Conservation (phyloP, 2,797 vertebrate species). For the Salarias fasciatus region DNA sequence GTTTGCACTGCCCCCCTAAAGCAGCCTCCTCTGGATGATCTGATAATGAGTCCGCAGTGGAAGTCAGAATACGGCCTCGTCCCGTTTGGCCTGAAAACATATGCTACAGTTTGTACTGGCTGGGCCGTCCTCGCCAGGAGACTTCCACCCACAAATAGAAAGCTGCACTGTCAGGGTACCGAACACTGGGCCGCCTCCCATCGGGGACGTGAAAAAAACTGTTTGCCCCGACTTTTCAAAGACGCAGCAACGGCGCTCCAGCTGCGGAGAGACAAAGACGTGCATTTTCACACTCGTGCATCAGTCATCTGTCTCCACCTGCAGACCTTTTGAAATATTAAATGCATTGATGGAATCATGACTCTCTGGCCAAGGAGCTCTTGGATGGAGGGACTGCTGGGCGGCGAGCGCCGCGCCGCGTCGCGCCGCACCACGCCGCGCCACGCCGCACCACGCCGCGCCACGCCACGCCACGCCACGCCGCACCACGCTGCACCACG, state of each 20-base stretch:
- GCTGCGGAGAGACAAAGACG: neutral
- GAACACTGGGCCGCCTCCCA: constrained; percentile 21
- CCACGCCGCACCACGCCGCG: no score
- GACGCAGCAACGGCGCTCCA: neutral
- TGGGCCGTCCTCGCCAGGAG: constrained; percentile 18
- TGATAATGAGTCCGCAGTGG: constrained; percentile 33
- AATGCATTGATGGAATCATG: constrained; percentile 2
- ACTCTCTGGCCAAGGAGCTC: constrained; percentile 58
- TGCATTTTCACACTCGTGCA: neutral
- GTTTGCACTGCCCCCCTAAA: neutral
- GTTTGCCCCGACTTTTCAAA: constrained; percentile 18
- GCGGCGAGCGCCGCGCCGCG: constrained; percentile 41
- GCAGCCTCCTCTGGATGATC: constrained; percentile 17
- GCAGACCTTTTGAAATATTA: neutral
- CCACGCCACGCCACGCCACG: no score
- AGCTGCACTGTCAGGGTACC: constrained; percentile 9
- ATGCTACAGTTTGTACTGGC: constrained; percentile 25
- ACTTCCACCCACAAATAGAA: constrained; percentile 26
- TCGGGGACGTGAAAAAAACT: constrained; percentile 2
- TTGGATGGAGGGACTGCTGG: constrained; percentile 59
- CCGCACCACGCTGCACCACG: no score
- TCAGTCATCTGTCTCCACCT: neutral
- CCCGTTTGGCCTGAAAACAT: constrained; percentile 17
- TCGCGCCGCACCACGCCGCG: no score
- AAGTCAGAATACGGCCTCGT: constrained; percentile 27